Base-by-base conservation (phyloP, 2,113 vertebrate species). In the Bubalus kerabau region DNA sequence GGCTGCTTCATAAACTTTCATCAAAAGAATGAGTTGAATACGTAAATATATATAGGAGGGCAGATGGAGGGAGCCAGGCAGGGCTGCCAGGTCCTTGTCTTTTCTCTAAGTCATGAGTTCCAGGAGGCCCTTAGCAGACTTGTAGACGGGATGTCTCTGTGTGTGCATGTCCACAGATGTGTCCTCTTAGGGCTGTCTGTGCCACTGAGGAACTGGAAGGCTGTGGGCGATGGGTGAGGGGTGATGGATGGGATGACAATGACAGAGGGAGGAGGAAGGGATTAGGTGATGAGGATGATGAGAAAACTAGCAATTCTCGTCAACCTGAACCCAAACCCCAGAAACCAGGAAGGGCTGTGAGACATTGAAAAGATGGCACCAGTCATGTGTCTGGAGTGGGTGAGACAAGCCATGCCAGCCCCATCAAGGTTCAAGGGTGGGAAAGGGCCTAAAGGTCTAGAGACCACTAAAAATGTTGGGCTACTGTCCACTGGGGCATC, bases 351-450 rank as follows among this genome's bases (percentile, higher is more conserved):
- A 26, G 43, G 80, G 57, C 32, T 7, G 8, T 6, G 32, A 89
- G 86, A 12, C 7, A 43, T 30, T 67, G 59, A 48, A 40, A 64
- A n/a, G 50, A 40, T 11, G 43, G 67, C 14, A 54, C 24, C 19
- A 40, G 57, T 16, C 24, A 11, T 9, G 5, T 52, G 59, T n/a
- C 52, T 7, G 4, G 59, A 59, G 46, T 5, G n/a, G 57, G 16
- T 9, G 59, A 87, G 50, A 60, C 59, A 16, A 28, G 26, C 67
- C 32, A 5, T 3, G 40, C 15, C 52, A 30, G 50, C 30, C 23
- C 24, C 14, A 0, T 64, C 1, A 0, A 28, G 32, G 59, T 28
- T 67, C 46, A 64, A 28, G 57, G 71, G 50, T 11, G 0, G 1
- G 71, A 81, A 78, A 82, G 43, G 50, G 3, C n/a, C n/a, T 23